A percentile compares a stretch with the other conserved stretches of the same genome.
Evolutionary conservation across 2,797 vertebrate species (phyloP).

Genomic region (Amazona ochrocephala): DNA sequence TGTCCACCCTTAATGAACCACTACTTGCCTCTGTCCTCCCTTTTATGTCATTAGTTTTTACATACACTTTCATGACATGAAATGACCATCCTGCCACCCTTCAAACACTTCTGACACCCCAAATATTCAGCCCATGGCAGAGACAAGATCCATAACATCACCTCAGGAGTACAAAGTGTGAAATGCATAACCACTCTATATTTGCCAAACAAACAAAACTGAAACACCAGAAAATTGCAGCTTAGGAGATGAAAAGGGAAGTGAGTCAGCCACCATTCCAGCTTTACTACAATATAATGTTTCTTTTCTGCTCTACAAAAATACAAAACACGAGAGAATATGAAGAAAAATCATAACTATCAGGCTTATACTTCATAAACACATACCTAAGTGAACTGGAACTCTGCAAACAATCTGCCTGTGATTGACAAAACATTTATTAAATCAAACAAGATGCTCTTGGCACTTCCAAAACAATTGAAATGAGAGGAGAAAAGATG

Average conservation of each 20-base stretch:
- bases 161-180: background rate
- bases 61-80: background rate
- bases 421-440: conserved; percentile 55
- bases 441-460: conserved; percentile 52
- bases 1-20: conserved; percentile 53
- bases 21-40: background rate
- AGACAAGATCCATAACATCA: background rate
- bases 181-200: background rate
- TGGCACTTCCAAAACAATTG: conserved; percentile 26
- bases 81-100: background rate
- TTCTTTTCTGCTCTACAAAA: conserved; percentile 28
- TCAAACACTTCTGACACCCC: background rate
- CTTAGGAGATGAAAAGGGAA: background rate
- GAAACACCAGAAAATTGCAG: background rate
- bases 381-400: conserved; percentile 20
- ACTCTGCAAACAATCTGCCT: conserved; percentile 36
- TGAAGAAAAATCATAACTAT: background rate
- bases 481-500: background rate
- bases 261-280: background rate
- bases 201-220: conserved; percentile 13
- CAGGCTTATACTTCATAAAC: conserved; percentile 31
- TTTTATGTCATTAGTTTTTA: conserved; percentile 28
- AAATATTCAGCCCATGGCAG: background rate
- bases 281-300: background rate
- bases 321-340: conserved; percentile 32